Conservation (phyloP, 2,797 vertebrate genomes). For the Tragopan temminckii region DNA sequence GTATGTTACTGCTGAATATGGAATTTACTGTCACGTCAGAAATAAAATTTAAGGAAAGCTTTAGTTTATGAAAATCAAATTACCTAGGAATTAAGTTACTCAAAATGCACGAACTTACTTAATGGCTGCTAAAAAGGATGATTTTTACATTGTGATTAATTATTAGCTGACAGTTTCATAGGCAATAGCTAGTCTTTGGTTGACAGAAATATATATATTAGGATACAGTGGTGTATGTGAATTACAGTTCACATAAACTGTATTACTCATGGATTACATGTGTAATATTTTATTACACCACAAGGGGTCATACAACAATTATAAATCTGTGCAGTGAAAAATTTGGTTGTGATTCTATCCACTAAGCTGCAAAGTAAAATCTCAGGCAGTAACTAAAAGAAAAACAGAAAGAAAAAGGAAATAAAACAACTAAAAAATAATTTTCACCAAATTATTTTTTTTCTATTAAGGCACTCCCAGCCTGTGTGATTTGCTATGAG, state of each 20-base stretch:
- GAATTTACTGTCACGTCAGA: neutral
- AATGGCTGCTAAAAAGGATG: neutral
- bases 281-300: conserved; percentile 69
- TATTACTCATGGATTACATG: neutral
- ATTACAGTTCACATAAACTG: neutral
- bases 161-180: neutral
- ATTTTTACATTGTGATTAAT: neutral
- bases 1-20: neutral
- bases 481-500: conserved; percentile 28
- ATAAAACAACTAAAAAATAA: neutral
- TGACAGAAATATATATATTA: neutral
- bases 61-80: neutral
- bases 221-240: neutral
- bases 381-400: conserved; percentile 25
- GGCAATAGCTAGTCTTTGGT: neutral
- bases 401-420: conserved; percentile 5
- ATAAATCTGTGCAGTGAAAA: conserved; percentile 31
- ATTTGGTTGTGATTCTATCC: neutral
- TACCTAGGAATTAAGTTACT: neutral
- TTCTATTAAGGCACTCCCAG: conserved; percentile 55
- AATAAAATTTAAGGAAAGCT: neutral
- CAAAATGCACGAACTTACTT: neutral
- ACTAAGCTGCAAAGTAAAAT: conserved; percentile 23
- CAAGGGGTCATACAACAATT: conserved; percentile 73
- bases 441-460: neutral